phyloP scores from a whole-genome alignment of 92 coral and sea anemone species.

The Paramuricea clavata region DNA sequence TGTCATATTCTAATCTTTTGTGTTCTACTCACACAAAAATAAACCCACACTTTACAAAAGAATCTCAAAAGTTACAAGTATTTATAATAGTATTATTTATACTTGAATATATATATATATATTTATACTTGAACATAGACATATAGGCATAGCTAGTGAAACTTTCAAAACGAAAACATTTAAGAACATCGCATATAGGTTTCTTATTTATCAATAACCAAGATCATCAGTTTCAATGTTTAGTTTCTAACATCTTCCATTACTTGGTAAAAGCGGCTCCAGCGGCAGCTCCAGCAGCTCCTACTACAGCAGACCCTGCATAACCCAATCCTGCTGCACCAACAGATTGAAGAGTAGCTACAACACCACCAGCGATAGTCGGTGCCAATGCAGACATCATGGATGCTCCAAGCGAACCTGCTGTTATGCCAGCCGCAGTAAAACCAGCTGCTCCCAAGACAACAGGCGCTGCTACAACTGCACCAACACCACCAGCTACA shows the following conservation, averaged over 20 bases:
- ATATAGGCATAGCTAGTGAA: too few relatives aligned
- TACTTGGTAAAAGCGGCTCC: neutral
- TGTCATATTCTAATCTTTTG: too few relatives aligned
- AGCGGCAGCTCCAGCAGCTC: conserved; percentile 18
- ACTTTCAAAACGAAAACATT: too few relatives aligned
- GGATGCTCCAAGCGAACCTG: conserved; percentile 20
- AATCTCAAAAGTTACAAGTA: too few relatives aligned
- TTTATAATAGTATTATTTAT: too few relatives aligned
- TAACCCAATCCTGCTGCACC: conserved; percentile 21
- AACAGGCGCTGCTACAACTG: conserved; percentile 19
- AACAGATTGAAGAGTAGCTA: conserved; percentile 13
- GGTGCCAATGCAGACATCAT: conserved; percentile 18
- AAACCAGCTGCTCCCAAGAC: conserved; percentile 12
- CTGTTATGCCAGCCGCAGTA: conserved; percentile 21
- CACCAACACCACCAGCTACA: conserved; percentile 1
- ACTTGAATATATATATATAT: too few relatives aligned
- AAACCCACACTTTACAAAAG: too few relatives aligned
- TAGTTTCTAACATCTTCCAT: neutral
- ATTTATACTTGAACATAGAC: too few relatives aligned
- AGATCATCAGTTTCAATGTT: neutral
- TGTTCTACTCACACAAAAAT: too few relatives aligned
- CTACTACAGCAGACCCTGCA: neutral
- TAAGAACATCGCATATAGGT: too few relatives aligned
- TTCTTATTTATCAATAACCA: neutral
- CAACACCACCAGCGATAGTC: conserved; percentile 9